Percentiles rank a stretch among this genome's conserved stretches.
phyloP scores from a whole-genome alignment of 2,888 invertebrate genomes.

The Drosophila formosana region DNA sequence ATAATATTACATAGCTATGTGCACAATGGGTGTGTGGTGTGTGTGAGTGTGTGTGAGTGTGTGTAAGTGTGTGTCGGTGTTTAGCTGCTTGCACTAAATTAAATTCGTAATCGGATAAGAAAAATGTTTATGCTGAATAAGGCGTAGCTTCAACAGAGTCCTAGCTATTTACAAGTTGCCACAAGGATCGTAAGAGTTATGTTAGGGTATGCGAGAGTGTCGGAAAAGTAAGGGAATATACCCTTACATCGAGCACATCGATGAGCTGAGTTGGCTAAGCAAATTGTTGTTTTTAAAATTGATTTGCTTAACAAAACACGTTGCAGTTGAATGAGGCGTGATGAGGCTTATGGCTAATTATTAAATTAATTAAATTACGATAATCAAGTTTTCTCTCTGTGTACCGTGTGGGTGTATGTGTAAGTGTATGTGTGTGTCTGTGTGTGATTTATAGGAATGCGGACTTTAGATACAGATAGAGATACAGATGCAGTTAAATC shows the following conservation, averaged over 20 bases:
- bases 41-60: conserved; percentile 22
- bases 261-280: conserved; percentile 55
- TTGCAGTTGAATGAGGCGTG: conserved; percentile 40
- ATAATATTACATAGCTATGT: conserved; percentile 71
- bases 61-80: conserved; percentile 14
- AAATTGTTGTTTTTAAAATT: conserved; percentile 77
- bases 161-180: conserved; percentile 49
- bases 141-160: conserved; percentile 38
- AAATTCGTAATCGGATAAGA: conserved; percentile 68
- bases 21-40: conserved; percentile 42
- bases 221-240: conserved; percentile 15
- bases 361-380: conserved; percentile 54
- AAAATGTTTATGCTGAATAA: conserved; percentile 47
- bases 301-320: conserved; percentile 64
- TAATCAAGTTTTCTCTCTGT: conserved; percentile 33
- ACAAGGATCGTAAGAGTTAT: conserved; percentile 1
- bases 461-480: conserved; percentile 57
- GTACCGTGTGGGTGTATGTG: conserved; percentile 4
- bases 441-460: conserved; percentile 59
- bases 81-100: conserved; percentile 57
- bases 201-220: background rate
- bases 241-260: background rate
- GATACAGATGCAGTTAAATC: conserved; percentile 5
- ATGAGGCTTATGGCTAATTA: conserved; percentile 60
- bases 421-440: conserved; percentile 15